Base-by-base conservation (phyloP, 2,797 vertebrate genomes). In the Nannoperca obscura region DNA sequence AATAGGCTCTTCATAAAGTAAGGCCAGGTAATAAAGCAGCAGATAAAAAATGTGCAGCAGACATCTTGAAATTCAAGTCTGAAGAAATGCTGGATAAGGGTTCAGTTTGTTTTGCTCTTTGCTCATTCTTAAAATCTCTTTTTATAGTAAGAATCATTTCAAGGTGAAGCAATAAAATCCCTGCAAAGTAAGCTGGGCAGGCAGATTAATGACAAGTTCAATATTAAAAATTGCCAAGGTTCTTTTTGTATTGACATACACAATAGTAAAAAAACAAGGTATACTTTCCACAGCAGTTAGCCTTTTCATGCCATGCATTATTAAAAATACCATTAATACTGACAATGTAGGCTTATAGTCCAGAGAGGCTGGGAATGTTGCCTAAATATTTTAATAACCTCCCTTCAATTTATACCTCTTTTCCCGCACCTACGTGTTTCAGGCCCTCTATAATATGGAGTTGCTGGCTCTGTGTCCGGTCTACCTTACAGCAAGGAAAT, bases 401-500 rank as follows among this genome's bases (percentile, higher is more conserved):
- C 87, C 84, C 78, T 75, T 86, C 78, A 80, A 82, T 93, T 80
- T 87, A 84, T 86, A 76, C 79, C 78, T 74, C 80, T 73, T 81
- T 46, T 80, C 22, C 60, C 50, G 76, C 80, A 74, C 85, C 86
- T 82, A 68, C 27, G 27, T 80, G 70, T 76, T 81, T 76, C 84
- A 75, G 79, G 53, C 64, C 19, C 50, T 84, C 69, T 86, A 46
- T 83, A 80, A 86, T 78, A 84, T 68, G 81, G 66, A 74, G 82
- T 75, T 54, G 40, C 81, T 87, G 86, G 72, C 83, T 85, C 86
- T 71, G 86, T 81, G 88, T 93, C 88, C 86, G 75, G 87, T 92
- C 90, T 91, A 90, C 89, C 90, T 94, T 91, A 92, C 91, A 91
- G 90, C 87, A 82, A 93, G 93, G 93, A 95, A 94, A 94, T 94